Base-by-base conservation (phyloP, 2,888 invertebrate genomes). In the Galeopsomyia nigrocyanea region DNA sequence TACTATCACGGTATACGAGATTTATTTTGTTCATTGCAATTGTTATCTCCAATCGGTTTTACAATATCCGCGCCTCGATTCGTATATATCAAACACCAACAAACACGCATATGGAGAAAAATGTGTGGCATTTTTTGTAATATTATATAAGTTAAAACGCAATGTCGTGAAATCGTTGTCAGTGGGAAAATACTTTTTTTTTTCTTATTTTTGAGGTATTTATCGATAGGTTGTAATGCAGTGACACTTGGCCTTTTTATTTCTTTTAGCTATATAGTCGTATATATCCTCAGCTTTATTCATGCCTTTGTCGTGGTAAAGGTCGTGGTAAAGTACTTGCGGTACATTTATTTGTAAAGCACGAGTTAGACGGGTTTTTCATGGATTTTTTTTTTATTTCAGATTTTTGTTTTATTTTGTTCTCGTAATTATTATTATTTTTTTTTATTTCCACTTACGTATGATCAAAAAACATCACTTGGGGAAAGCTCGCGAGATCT, bases 121-220 rank as follows among this genome's bases (percentile, higher is more conserved):
- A 65, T 64, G 60, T 49, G 58, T 26, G 26, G 26, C 26, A 26
- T 26, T n/a, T n/a, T n/a, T n/a, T n/a, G n/a, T n/a, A n/a, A 26
- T 26, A 26, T 26, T 26, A 39, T 60, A 21, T 56, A 46, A 39
- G 65, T 17, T 58, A 67, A 53, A 39, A 39, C 72, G 63, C 65
- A 57, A 71, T 61, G 72, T 74, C 26, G 39, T 39, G 70, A 68
- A 76, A 75, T 75, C 69, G 68, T 76, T 75, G 75, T 73, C 60
- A 61, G 31, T 76, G 71, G 69, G 66, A 74, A 76, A 71, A 74
- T 75, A 74, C 67, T 66, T 39, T 39, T 39, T 39, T 39, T 39
- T 76, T 67, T 65, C 68, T 67, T 69, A 63, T 76, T 69, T 65
- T 74, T 69, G 71, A 76, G 71, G 73, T 73, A 75, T 73, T 73